phyloP scores from a whole-genome alignment of 2,113 vertebrate species.

The Grantiella picta region DNA sequence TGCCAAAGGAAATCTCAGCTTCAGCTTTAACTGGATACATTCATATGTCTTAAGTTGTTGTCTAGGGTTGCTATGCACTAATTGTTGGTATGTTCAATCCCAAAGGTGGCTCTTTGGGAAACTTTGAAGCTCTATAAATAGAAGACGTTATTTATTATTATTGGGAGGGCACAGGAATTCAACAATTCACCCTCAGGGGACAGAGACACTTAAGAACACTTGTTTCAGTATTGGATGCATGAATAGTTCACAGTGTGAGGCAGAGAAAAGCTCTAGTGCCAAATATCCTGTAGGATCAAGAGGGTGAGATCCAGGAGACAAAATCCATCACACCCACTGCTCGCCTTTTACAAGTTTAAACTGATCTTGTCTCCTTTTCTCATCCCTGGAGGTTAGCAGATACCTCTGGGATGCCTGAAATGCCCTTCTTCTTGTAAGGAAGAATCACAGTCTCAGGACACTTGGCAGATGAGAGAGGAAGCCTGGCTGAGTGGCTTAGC shows the following conservation, averaged over 20 bases:
- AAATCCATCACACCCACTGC: background rate
- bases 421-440: background rate
- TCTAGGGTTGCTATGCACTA: background rate
- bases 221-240: background rate
- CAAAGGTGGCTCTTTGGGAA: conserved; percentile 9
- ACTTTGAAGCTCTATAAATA: conserved; percentile 41
- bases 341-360: background rate
- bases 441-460: background rate
- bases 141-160: conserved; percentile 8
- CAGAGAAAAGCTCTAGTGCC: background rate
- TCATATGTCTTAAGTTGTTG: conserved; percentile 4
- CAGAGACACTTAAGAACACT: background rate
- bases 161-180: background rate
- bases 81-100: background rate
- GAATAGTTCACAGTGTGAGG: background rate
- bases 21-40: conserved; percentile 19
- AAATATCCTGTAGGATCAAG: background rate
- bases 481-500: background rate
- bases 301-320: background rate
- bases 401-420: background rate
- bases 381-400: background rate
- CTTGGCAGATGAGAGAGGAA: background rate
- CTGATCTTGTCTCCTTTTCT: background rate
- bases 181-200: background rate
- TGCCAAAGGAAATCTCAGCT: conserved; percentile 18